Conservation (phyloP, 2,888 invertebrate species). For the Macaria notata region DNA sequence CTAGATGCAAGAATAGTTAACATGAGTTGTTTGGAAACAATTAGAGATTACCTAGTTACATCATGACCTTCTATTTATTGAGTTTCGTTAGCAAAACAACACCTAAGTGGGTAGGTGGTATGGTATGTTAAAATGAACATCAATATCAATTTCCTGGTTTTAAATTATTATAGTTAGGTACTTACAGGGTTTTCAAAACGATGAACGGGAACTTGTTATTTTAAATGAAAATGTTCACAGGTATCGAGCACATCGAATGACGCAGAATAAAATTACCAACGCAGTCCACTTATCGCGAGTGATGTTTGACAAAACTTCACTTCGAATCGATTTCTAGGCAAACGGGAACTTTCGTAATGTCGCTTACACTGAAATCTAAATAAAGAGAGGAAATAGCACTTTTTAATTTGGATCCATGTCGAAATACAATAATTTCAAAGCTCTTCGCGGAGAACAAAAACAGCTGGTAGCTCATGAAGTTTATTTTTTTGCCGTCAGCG, state of each 20-base stretch:
- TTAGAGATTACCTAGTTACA: constrained; percentile 40
- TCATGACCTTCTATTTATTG: constrained; percentile 47
- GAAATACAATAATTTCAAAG: constrained; percentile 65
- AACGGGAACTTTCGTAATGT: constrained; percentile 54
- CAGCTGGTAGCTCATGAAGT: constrained; percentile 70
- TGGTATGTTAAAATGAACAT: neutral
- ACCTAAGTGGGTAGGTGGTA: neutral
- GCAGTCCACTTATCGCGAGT: constrained; percentile 57
- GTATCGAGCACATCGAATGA: constrained; percentile 54
- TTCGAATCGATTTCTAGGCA: constrained; percentile 64
- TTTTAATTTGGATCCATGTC: constrained; percentile 75
- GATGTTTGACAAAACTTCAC: constrained; percentile 65
- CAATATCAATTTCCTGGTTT: no score
- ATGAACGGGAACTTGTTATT: constrained; percentile 9
- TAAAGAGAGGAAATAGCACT: constrained; percentile 59
- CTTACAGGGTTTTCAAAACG: constrained; percentile 40
- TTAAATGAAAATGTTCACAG: constrained; percentile 26
- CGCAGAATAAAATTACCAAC: constrained; percentile 64
- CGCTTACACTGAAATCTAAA: constrained; percentile 59
- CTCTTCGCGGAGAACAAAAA: constrained; percentile 66
- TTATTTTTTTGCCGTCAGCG: constrained; percentile 49
- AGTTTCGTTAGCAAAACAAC: constrained; percentile 20
- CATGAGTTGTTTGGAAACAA: constrained; percentile 32
- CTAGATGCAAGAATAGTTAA: neutral
- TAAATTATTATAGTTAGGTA: constrained; percentile 16